Evolutionary conservation across 1,140 invertebrate species (phyloP).

Genomic region (Musca domestica): DNA sequence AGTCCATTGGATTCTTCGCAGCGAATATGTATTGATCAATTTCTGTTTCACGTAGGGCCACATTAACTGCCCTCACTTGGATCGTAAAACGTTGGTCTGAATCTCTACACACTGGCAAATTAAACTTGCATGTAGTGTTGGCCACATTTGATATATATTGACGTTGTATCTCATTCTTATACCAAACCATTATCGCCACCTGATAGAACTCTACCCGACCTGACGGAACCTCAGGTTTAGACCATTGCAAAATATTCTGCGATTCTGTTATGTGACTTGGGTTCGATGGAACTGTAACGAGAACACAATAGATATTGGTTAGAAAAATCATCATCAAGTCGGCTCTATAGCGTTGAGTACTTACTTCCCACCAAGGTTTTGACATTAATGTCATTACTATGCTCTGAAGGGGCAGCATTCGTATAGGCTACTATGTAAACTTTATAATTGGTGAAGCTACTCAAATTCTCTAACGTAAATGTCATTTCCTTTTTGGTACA

Average conservation of each 20-base stretch:
- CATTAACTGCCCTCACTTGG: conserved; percentile 21
- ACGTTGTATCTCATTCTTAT: conserved; percentile 1
- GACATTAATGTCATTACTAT: conserved; percentile 23
- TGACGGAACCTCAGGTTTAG: conserved; percentile 14
- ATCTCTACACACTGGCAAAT: conserved; percentile 22
- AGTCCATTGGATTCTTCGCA: background rate
- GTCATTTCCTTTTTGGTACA: background rate
- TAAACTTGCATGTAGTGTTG: conserved; percentile 1
- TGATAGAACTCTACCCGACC: conserved; percentile 28
- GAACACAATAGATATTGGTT: background rate
- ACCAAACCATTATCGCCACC: conserved; percentile 10
- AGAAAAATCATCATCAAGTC: too few relatives aligned
- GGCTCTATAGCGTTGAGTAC: background rate
- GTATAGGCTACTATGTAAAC: conserved; percentile 24
- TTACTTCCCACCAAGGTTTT: conserved; percentile 25
- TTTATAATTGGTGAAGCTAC: conserved; percentile 25
- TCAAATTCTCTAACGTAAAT: conserved; percentile 20
- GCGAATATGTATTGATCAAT: conserved; percentile 13
- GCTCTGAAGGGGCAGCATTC: conserved; percentile 5
- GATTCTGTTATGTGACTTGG: background rate
- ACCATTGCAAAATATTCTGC: conserved; percentile 17
- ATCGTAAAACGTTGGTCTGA: background rate
- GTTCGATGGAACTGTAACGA: conserved; percentile 21
- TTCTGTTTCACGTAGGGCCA: conserved; percentile 19
- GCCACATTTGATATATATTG: conserved; percentile 7